phyloP scores from a whole-genome alignment of 2,888 invertebrate genomes.

The Lasioglossum vierecki region DNA sequence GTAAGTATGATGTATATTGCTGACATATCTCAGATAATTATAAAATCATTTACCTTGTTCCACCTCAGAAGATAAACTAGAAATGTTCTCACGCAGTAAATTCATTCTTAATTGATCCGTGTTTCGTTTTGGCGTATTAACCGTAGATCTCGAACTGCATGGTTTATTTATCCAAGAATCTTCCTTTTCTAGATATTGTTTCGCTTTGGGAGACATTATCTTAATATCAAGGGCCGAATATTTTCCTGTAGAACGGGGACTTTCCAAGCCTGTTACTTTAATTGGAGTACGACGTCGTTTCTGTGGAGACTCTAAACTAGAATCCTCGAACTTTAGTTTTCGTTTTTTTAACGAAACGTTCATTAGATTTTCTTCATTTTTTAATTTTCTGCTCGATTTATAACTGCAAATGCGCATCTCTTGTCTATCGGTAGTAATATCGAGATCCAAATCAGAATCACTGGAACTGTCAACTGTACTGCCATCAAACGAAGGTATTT shows the following conservation, averaged over 20 bases:
- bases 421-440: slow-evolving; percentile 71
- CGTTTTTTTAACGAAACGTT: slow-evolving; percentile 72
- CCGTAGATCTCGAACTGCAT: slow-evolving; percentile 19
- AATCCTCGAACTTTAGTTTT: slow-evolving; percentile 56
- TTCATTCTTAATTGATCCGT: slow-evolving; percentile 55
- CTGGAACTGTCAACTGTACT: slow-evolving; percentile 69
- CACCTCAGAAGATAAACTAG: background rate
- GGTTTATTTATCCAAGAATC: slow-evolving; percentile 21
- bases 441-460: slow-evolving; percentile 70
- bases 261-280: slow-evolving; percentile 36
- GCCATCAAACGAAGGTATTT: slow-evolving; percentile 76
- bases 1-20: background rate
- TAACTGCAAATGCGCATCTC: slow-evolving; percentile 77
- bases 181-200: slow-evolving; percentile 38
- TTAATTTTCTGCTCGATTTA: slow-evolving; percentile 52
- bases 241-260: slow-evolving; percentile 57
- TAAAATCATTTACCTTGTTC: slow-evolving; percentile 35
- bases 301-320: slow-evolving; percentile 39
- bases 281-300: slow-evolving; percentile 58
- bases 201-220: slow-evolving; percentile 75
- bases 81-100: slow-evolving; percentile 58
- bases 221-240: slow-evolving; percentile 80
- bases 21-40: background rate
- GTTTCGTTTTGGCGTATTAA: slow-evolving; percentile 58
- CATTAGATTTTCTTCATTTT: slow-evolving; percentile 28